Evolutionary conservation across 2,888 invertebrate species (phyloP).

Genomic region (Ennomos erosarius): DNA sequence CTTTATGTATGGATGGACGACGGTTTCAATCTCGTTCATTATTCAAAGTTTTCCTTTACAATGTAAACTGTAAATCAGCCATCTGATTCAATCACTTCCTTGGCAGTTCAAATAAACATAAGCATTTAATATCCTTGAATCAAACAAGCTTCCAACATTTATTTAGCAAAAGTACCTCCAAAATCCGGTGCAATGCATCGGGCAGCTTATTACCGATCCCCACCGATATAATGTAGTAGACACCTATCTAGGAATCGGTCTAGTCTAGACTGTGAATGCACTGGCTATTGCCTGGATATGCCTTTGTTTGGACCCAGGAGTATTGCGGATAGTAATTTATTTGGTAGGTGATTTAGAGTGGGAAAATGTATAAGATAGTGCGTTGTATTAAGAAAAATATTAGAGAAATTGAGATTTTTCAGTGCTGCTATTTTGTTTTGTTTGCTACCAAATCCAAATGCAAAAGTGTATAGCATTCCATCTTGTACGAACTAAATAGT

Average conservation of each 20-base stretch:
- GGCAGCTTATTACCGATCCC: conserved; percentile 22
- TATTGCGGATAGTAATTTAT: conserved; percentile 23
- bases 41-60: no score
- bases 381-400: no score
- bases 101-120: no score
- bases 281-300: conserved; percentile 45
- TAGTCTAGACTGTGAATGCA: conserved; percentile 56
- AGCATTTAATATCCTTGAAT: background rate
- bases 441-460: no score
- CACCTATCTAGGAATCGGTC: conserved; percentile 48
- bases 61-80: no score
- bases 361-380: background rate
- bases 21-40: no score
- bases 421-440: no score
- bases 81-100: no score
- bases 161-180: conserved; percentile 1
- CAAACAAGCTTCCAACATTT: background rate
- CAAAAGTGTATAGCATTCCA: no score
- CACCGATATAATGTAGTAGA: conserved; percentile 33
- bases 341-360: background rate
- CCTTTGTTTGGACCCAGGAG: conserved; percentile 46
- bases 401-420: no score
- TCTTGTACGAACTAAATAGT: no score
- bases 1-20: no score
- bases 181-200: conserved; percentile 9